These are phyloP conservation scores for Zeuzera pyrina DNA, from an alignment of 2,888 invertebrate genomes.

Conservation along the genomic window DNA sequence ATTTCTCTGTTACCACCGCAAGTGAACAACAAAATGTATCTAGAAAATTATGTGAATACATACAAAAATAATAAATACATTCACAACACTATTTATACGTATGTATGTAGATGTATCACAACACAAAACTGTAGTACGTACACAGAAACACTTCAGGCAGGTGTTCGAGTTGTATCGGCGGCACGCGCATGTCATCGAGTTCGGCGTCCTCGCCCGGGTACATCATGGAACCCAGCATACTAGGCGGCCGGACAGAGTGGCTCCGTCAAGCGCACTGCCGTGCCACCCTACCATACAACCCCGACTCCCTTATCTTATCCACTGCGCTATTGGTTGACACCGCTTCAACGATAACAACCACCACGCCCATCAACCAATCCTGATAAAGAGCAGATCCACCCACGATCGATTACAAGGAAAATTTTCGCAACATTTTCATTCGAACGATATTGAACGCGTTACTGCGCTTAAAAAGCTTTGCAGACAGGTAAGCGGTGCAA, in stretches of 20 bases:
- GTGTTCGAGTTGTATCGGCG: slow-evolving; percentile 81
- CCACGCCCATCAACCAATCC: slow-evolving; percentile 66
- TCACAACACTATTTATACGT: neutral
- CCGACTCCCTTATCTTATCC: slow-evolving; percentile 61
- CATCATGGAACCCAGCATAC: slow-evolving; percentile 70
- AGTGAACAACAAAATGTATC: neutral
- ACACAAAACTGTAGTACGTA: slow-evolving; percentile 57
- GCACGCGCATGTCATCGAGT: slow-evolving; percentile 76
- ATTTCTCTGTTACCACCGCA: neutral
- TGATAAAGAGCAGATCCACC: slow-evolving; percentile 38
- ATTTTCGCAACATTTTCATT: slow-evolving; percentile 52
- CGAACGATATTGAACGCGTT: slow-evolving; percentile 52
- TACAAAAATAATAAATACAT: neutral
- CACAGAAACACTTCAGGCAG: slow-evolving; percentile 82
- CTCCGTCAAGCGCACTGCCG: slow-evolving; percentile 52
- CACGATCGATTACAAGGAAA: slow-evolving; percentile 59
- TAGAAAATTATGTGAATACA: neutral
- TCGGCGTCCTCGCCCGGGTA: slow-evolving; percentile 55
- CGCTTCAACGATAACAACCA: slow-evolving; percentile 50
- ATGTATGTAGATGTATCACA: neutral
- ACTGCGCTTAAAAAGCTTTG: slow-evolving; percentile 38
- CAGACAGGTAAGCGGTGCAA: slow-evolving; percentile 33
- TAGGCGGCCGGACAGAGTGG: slow-evolving; percentile 46
- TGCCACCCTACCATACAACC: slow-evolving; percentile 55
- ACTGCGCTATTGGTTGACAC: slow-evolving; percentile 45